Evolutionary conservation across 2,888 invertebrate genomes (phyloP).

Genomic region (Augochlorella aurata): DNA sequence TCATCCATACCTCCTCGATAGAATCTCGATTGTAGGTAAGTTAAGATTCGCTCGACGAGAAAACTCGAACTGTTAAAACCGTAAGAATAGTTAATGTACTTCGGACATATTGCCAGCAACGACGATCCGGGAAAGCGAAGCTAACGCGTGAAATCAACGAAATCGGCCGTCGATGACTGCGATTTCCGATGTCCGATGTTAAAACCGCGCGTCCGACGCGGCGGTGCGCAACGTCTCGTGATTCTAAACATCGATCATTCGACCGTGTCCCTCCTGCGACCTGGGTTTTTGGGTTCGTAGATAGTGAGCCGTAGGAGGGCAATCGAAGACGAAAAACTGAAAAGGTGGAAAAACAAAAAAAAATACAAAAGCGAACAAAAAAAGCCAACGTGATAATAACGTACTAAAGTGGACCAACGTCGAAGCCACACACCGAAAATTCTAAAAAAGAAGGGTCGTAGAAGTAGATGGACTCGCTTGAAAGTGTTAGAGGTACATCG

Average conservation of each 20-base stretch:
- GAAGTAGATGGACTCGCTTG: conserved; percentile 67
- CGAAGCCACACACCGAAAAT: conserved; percentile 71
- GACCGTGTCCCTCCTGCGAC: conserved; percentile 30
- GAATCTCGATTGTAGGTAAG: background rate
- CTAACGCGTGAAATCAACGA: conserved; percentile 46
- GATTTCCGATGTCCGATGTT: conserved; percentile 17
- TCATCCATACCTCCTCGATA: background rate
- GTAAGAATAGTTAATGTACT: conserved; percentile 18
- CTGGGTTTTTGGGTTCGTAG: conserved; percentile 22
- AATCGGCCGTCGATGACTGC: conserved; percentile 26
- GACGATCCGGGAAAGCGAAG: conserved; percentile 35
- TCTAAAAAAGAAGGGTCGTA: conserved; percentile 69
- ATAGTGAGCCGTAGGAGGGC: background rate
- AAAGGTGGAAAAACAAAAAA: background rate
- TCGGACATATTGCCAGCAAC: conserved; percentile 24
- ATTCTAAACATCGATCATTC: conserved; percentile 15
- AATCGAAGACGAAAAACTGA: background rate
- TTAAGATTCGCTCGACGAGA: background rate
- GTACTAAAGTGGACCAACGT: conserved; percentile 72
- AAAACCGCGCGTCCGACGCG: no score
- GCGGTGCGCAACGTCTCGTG: conserved; percentile 4
- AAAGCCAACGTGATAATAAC: conserved; percentile 70
- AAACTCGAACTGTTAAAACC: background rate
- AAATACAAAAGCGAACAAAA: conserved; percentile 1
- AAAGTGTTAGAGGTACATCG: conserved; percentile 67